Evolutionary conservation across 2,797 vertebrate species (phyloP), one percentile per base, ranked within the genome.

Genomic region (Characodon lateralis): DNA sequence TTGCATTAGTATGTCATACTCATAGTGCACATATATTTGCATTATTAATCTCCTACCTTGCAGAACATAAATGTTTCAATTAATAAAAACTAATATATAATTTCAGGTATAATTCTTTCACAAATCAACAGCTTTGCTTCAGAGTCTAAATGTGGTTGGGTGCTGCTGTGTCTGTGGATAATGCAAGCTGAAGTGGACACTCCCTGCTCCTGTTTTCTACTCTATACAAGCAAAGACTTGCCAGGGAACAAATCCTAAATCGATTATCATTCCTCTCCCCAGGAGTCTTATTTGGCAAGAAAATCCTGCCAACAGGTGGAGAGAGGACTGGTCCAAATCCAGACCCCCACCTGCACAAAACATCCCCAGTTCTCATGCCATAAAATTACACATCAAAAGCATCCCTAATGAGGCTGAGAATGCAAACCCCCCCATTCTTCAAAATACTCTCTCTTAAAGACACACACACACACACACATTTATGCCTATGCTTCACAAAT

Each of bases 381-480:
- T 89, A 89, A 94, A 93, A 94, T 93, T 85, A 93, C 86, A 95
- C 93, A 94, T 95, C 94, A 95, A 95, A 95, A 93, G 92, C 88
- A 83, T 88, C 91, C 80, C 92, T 93, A 95, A 96, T 89, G 78
- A 96, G 94, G 89, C 73, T 89, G 88, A 86, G 89, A 88, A 89
- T 79, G 65, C 39, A 59, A 74, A 28, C 83, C 87, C 75, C 61
- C 18, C 20, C 72, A 75, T 68, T 78, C 28, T 73, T 77, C 74
- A 80, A 78, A 85, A 85, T 56, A 48, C 83, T n/a, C 76, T 22
- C 68, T 31, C 82, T 41, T 74, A 70, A 77, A 66, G 63, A 73
- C 79, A 75, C 86, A 78, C 75, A 80, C 79, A 75, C 86, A 78
- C 75, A 80, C 72, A 71, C 72, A 79, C 59, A 83, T 55, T 84